Base-by-base conservation (phyloP, 1,140 invertebrate species). In the Drosophila sp. region DNA sequence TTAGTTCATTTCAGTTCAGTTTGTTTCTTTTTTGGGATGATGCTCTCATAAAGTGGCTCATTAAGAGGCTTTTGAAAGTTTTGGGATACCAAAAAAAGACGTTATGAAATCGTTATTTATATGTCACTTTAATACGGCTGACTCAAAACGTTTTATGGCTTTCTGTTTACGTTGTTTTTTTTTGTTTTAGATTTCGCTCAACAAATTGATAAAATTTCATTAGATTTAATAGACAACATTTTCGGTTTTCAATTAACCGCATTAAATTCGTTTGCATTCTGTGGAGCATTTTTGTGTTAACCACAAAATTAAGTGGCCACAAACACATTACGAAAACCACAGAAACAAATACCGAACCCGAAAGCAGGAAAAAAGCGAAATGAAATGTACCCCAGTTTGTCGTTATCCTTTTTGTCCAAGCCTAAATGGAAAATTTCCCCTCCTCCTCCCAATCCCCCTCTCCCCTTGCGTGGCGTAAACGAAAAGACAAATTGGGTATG, bases 291-390 rank as follows among this genome's bases (percentile, higher is more conserved):
- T 69, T 66, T 65, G 65, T 80, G 66, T 66, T 79, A 82, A 83
- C 82, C 82, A 76, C 82, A 72, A 83, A 86, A 86, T 86, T 82
- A 86, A 86, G 82, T 87, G 82, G 75, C 69, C 62, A 82, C 79
- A 75, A 77, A 76, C 64, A 54, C 71, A 79, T 66, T 70, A 72
- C 68, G 60, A 61, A 29, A 61, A 29, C 68, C 64, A 25, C 70
- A 62, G 11, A 55, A 55, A 41, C 60, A 61, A 44, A 40, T 47
- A 47, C 17, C 44, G 27, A 25, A 17, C 23, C 44, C 38, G 44
- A 40, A 41, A 38, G 6, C 47, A 25, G 6, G 11, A 44, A 56
- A 80, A 72, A 70, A 58, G 44, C n/a, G 44, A 50, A 50, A 50
- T 50, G 44, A 50, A 50, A 50, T 27, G 44, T 50, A 8, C 32